A percentile compares a stretch with the other conserved stretches of the same genome.
Conservation (phyloP, 2,113 vertebrate species). For the Mesitornis unicolor region DNA sequence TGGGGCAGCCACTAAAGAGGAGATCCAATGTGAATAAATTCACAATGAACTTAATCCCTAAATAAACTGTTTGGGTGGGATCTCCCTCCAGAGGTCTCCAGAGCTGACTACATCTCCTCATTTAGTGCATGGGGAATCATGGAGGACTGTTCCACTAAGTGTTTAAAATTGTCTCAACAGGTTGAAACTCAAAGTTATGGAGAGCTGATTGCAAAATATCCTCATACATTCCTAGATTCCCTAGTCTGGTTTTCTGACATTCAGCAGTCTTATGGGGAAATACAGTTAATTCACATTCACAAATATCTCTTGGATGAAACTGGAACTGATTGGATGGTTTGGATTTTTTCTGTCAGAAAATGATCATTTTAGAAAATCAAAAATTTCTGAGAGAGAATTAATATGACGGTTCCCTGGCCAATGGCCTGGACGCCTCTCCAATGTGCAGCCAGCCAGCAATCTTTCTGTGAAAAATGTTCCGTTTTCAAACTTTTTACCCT, state of each 20-base stretch:
- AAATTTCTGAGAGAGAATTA: neutral
- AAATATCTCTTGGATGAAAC: neutral
- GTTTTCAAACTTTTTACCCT: neutral
- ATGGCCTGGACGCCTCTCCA: neutral
- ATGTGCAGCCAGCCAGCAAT: neutral
- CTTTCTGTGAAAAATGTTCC: neutral
- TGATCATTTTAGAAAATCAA: neutral
- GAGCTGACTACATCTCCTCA: neutral
- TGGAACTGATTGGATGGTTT: neutral
- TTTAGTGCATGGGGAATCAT: neutral
- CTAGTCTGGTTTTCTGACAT: neutral
- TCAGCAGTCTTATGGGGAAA: neutral
- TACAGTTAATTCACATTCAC: neutral
- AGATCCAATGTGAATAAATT: neutral
- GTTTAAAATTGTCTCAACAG: neutral
- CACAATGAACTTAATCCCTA: neutral
- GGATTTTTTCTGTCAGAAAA: neutral
- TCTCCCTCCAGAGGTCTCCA: neutral
- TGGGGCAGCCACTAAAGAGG: neutral
- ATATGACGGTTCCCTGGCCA: neutral
- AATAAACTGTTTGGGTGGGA: neutral
- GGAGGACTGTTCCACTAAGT: neutral
- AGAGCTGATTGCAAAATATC: neutral
- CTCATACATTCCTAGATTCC: neutral
- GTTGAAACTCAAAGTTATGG: neutral